Evolutionary conservation across 35 echinoderm and acorn worm species (phyloP).

Genomic region (Heliocidaris tuberculata): DNA sequence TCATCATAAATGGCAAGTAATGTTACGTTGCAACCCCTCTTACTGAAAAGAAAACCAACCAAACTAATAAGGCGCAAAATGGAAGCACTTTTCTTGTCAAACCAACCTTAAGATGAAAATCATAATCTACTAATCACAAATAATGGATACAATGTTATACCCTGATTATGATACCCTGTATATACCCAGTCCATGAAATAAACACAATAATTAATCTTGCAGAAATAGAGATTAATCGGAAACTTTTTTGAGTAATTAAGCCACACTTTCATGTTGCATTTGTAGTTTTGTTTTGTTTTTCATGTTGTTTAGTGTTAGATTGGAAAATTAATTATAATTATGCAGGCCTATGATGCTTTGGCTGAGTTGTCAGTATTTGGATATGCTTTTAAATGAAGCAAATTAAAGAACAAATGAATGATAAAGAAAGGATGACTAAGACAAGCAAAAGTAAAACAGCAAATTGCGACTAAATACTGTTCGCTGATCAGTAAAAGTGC

Average conservation of each 20-base stretch:
- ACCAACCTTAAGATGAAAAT: not conserved
- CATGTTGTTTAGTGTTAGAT: not conserved
- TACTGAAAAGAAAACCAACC: not conserved
- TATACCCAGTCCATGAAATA: not conserved
- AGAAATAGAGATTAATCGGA: too few relatives aligned
- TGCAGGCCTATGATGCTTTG: too few relatives aligned
- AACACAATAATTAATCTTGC: too few relatives aligned
- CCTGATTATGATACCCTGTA: not conserved
- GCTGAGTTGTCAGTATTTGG: too few relatives aligned
- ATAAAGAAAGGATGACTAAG: not conserved
- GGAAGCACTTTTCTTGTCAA: not conserved
- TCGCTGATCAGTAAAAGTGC: too few relatives aligned
- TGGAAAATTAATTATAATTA: too few relatives aligned
- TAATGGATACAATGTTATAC: not conserved
- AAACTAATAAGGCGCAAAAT: not conserved
- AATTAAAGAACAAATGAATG: not conserved
- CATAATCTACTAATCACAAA: constrained; percentile 4
- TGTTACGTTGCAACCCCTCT: not conserved
- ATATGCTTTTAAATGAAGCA: not conserved
- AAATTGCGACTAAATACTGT: not conserved
- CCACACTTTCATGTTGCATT: too few relatives aligned
- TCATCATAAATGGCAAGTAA: not conserved
- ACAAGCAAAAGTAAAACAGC: not conserved
- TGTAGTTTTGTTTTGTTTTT: not conserved
- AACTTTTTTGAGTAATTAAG: too few relatives aligned